Percentiles rank a stretch among this genome's conserved stretches.
phyloP scores from a whole-genome alignment of 1,140 invertebrate genomes.

The Ooceraea biroi region DNA sequence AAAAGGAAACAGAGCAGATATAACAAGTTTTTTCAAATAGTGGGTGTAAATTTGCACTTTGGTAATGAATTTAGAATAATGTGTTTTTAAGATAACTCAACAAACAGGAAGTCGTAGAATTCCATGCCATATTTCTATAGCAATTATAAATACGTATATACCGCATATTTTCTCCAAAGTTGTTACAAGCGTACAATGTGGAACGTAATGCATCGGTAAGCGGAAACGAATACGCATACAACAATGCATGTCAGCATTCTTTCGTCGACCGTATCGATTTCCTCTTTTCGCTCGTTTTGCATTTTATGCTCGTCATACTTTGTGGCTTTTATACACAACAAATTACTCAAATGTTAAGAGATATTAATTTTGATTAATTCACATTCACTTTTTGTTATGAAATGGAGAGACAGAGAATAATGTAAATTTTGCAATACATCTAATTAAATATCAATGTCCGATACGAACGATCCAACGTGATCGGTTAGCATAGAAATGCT shows the following conservation, averaged over 20 bases:
- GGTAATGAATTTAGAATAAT: neutral
- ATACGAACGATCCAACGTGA: neutral
- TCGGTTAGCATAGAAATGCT: neutral
- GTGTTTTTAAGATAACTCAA: neutral
- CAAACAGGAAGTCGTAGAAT: neutral
- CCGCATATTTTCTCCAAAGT: neutral
- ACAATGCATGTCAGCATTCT: neutral
- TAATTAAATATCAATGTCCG: too few relatives aligned
- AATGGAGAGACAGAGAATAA: too few relatives aligned
- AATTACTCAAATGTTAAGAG: too few relatives aligned
- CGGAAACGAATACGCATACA: neutral
- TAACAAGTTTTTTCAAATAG: neutral
- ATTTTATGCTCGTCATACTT: neutral
- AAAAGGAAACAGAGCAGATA: neutral
- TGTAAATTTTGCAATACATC: too few relatives aligned
- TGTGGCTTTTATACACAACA: too few relatives aligned
- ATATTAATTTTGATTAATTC: too few relatives aligned
- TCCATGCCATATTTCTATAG: neutral
- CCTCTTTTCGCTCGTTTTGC: neutral
- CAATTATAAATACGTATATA: neutral
- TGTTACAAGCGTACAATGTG: neutral
- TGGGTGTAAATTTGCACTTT: neutral
- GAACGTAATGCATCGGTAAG: neutral
- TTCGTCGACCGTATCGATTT: conserved; percentile 12
- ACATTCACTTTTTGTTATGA: too few relatives aligned